Percentiles rank a stretch among this genome's conserved stretches.
phyloP scores from a whole-genome alignment of 2,113 vertebrate genomes.

The Perognathus longimembris region DNA sequence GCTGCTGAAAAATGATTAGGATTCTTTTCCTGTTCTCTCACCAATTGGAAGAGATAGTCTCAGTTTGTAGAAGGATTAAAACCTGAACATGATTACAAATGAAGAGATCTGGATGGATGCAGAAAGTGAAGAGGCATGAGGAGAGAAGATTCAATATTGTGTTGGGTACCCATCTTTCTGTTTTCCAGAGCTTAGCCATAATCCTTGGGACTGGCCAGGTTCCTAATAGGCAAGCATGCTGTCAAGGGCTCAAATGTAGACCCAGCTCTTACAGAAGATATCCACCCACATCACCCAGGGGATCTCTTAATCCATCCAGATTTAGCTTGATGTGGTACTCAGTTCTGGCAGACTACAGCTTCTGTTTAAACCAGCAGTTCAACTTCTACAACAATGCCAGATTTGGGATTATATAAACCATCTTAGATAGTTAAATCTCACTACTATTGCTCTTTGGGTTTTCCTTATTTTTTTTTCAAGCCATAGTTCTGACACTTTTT shows the following conservation, averaged over 20 bases:
- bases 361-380: not conserved
- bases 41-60: not conserved
- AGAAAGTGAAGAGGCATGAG: not conserved
- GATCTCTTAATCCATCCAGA: not conserved
- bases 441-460: not conserved
- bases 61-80: not conserved
- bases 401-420: not conserved
- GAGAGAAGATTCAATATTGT: not conserved
- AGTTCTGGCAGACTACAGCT: not conserved
- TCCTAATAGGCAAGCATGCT: not conserved
- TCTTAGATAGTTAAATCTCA: not conserved
- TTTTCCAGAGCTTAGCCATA: not conserved
- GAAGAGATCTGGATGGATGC: not conserved
- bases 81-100: not conserved
- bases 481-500: not conserved
- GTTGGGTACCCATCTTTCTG: not conserved
- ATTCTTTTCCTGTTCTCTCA: not conserved
- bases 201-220: not conserved
- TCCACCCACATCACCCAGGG: not conserved
- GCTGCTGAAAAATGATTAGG: not conserved
- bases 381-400: not conserved
- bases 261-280: accelerated
- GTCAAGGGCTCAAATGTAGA: not conserved
- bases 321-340: accelerated
- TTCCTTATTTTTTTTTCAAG: not conserved